A percentile compares a stretch with the other conserved stretches of the same genome.
Evolutionary conservation across 2,113 vertebrate species (phyloP).

Genomic region (Chloropsis cyanopogon): DNA sequence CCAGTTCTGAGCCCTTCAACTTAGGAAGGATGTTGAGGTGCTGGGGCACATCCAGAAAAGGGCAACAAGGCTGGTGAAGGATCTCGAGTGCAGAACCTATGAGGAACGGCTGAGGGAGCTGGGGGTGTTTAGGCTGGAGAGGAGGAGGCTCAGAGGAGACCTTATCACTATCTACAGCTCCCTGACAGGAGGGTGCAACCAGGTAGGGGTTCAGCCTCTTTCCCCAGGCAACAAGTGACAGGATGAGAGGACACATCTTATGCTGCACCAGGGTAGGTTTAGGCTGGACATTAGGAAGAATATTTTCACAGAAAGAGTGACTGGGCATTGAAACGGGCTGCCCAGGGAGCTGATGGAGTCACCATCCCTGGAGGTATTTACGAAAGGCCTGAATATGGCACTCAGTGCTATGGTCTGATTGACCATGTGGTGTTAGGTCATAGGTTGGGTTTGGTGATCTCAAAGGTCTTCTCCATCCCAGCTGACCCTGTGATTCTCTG

Average conservation of each 20-base stretch:
- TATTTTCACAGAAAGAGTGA: background rate
- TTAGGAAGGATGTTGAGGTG: background rate
- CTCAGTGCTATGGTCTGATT: background rate
- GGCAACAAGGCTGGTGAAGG: background rate
- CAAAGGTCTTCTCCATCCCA: background rate
- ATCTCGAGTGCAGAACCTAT: background rate
- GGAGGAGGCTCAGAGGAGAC: background rate
- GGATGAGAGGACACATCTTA: background rate
- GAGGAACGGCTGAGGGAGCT: background rate
- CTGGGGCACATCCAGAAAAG: background rate
- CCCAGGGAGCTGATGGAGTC: background rate
- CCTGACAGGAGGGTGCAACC: background rate
- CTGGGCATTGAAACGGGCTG: background rate
- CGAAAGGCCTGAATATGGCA: background rate
- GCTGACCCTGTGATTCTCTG: background rate
- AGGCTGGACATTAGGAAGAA: background rate
- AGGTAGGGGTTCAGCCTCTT: background rate
- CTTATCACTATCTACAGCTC: background rate
- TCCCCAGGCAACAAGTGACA: background rate
- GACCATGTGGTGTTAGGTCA: background rate
- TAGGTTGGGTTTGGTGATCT: background rate
- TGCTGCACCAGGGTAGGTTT: background rate
- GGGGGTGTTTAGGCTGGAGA: background rate
- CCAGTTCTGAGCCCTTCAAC: background rate
- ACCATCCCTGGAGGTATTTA: background rate